Base-by-base conservation (phyloP, 2,113 vertebrate genomes). In the Melierax canorus region DNA sequence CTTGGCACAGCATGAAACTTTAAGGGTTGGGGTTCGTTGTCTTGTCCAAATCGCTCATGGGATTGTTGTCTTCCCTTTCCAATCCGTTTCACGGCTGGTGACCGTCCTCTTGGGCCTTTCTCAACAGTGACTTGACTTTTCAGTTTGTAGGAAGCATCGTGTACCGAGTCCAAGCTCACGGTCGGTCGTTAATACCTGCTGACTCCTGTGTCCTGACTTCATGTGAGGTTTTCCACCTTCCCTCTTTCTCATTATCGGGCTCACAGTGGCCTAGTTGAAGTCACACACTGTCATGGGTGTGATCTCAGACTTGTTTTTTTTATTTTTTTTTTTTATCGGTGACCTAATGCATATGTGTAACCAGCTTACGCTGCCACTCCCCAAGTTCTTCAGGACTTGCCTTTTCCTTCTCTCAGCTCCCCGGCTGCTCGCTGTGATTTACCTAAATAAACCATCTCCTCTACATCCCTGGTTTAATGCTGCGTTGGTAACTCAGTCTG, bases 101-200 rank as follows among this genome's bases (percentile, higher is more conserved):
- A 2, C 41, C 2, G 4, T 45, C n/a, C 41, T 36, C 46, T 78
- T 23, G 2, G 17, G 62, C 24, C 62, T 67, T 68, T 59, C 62
- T 64, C 29, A 7, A 2, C 51, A 22, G 38, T 6, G 26, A 6
- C 50, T 77, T 22, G 69, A 43, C 14, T 43, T 58, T 26, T 59
- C n/a, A 8, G 36, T 30, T 51, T 0, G 0, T 71, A 38, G 48
- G 26, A 56, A 22, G 27, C 2, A 7, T 32, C 2, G 0, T 6
- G 36, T 16, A 12, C 30, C 1, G 10, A 69, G 34, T 29, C 56
- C 27, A 7, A 39, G 53, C n/a, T 62, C 3, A 3, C 0, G 0
- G 27, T 48, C 59, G 23, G 15, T 12, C 4, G 0, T 23, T 39
- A 32, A 20, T 23, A 18, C 15, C 51, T 15, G 18, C 68, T n/a